Conservation (phyloP, 2,797 vertebrate genomes). For the Clarias fuscus region DNA sequence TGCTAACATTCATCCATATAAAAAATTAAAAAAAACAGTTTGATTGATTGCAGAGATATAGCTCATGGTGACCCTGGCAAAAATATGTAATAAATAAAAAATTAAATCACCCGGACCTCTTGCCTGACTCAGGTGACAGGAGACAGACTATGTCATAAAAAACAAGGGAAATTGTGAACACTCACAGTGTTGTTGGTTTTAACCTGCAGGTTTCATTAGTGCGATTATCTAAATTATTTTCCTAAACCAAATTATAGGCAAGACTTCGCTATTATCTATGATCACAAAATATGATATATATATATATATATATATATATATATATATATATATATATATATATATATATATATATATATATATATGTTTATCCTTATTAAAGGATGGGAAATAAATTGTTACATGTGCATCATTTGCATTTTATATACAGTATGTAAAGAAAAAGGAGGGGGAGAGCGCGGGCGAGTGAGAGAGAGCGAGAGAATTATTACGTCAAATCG, state of each 20-base stretch:
- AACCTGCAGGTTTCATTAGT: not conserved
- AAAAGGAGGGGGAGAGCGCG: too few relatives aligned
- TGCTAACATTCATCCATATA: not conserved
- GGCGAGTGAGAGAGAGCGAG: too few relatives aligned
- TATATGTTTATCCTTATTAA: too few relatives aligned
- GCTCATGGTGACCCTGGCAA: not conserved
- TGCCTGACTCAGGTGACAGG: not conserved
- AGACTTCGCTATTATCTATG: not conserved
- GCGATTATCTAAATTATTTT: not conserved
- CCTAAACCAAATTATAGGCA: not conserved
- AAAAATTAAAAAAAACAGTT: not conserved
- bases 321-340: too few relatives aligned
- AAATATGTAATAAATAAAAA: not conserved
- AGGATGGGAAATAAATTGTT: not conserved
- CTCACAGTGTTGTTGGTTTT: not conserved
- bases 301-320: too few relatives aligned
- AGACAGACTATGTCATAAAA: not conserved
- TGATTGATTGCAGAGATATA: conserved; percentile 1
- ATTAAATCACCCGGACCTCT: too few relatives aligned
- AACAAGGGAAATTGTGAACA: not conserved
- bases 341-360: too few relatives aligned
- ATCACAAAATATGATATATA: too few relatives aligned
- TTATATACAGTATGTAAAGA: not conserved
- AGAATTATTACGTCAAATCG: not conserved
- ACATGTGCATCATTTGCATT: not conserved